phyloP scores from a whole-genome alignment of 2,113 vertebrate species.

The Setophaga petechia region DNA sequence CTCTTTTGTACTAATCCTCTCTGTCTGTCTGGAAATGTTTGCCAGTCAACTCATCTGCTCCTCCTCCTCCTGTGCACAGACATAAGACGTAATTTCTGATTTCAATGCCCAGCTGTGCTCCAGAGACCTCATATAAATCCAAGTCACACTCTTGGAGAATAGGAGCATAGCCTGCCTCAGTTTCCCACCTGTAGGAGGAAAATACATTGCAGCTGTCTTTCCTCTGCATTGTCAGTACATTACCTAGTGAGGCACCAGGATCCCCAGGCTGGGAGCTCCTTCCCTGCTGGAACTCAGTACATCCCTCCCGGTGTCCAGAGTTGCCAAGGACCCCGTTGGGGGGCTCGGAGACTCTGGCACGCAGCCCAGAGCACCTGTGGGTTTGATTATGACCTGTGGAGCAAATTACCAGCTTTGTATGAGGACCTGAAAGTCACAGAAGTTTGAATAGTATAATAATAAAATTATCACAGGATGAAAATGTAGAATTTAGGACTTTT shows the following conservation, averaged over 20 bases:
- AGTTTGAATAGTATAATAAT: too few species aligned
- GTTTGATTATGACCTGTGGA: too few species aligned
- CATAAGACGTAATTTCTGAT: background rate
- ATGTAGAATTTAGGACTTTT: too few species aligned
- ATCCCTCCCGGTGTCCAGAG: too few species aligned
- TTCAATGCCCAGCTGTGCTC: constrained; percentile 55
- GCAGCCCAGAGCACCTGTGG: too few species aligned
- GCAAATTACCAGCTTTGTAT: too few species aligned
- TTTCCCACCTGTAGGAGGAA: background rate
- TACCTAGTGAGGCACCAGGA: background rate
- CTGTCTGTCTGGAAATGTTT: constrained; percentile 45
- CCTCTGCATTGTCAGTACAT: background rate
- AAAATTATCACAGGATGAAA: too few species aligned
- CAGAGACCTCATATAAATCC: background rate
- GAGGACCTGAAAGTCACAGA: too few species aligned
- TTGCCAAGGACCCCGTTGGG: too few species aligned
- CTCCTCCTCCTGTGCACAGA: background rate
- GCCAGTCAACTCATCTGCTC: background rate
- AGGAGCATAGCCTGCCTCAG: background rate
- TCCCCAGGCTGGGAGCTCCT: background rate
- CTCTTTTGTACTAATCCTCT: constrained; percentile 14
- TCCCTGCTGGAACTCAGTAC: background rate
- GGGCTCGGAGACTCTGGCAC: too few species aligned
- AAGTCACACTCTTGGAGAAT: background rate
- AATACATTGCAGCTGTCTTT: background rate